Base-by-base conservation (phyloP, 2,797 vertebrate genomes). In the Nasua narica region DNA sequence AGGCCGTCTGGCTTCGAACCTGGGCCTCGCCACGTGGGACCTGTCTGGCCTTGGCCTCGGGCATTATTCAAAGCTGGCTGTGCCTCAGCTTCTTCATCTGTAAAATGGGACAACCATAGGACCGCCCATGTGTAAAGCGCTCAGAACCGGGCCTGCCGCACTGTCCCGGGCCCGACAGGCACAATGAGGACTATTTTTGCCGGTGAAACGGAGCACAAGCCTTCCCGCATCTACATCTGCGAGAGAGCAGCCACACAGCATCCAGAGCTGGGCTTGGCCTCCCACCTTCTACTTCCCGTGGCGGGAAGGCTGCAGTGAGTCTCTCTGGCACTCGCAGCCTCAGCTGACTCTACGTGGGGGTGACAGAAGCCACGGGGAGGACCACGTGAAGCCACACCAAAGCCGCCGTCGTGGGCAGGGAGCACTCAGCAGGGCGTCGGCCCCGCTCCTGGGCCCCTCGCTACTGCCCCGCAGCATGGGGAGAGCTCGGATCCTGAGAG, bases 81-180 rank as follows among this genome's bases (percentile, higher is more conserved):
- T 25, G 40, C 50, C 86, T 69, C 35, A 43, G 46, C 14, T 10
- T 79, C 46, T 35, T 25, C 4, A 2, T 35, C 43, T 27, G 27
- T 19, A 32, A 90, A 32, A 2, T 2, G 40, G 43, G 19, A 2
- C 2, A 14, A 50, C 43, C 0, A 16, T 1, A 4, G 62, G 83
- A 8, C 50, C 10, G 3, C 5, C 9, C 7, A 5, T 0, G 0
- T 0, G 5, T 4, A 2, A 1, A 78, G 67, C 35, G n/a, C 54
- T 11, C 1, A 2, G 32, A 69, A 21, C 46, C 0, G 0, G 21
- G 81, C 37, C 15, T 4, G 14, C 50, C 29, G 12, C 15, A 5
- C 19, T 0, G 3, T 0, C 4, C 0, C 0, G 0, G 40, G 72
- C 65, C 50, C 25, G 13, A 67, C 12, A 29, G 62, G 43, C 2